phyloP scores from a whole-genome alignment of 2,113 vertebrate species.

The Eurystomus gularis region DNA sequence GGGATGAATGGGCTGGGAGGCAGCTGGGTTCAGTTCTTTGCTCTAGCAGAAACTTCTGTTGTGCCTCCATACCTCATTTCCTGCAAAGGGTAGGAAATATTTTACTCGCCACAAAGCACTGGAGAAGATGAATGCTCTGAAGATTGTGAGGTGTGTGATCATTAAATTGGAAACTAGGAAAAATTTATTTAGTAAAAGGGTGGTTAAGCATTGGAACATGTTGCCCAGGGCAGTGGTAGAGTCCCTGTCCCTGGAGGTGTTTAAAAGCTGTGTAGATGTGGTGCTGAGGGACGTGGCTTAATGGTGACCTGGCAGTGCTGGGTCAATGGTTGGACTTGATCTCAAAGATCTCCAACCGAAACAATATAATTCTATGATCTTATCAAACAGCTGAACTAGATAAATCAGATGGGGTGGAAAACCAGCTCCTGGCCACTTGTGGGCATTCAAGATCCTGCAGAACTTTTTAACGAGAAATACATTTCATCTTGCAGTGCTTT shows the following conservation, averaged over 20 bases:
- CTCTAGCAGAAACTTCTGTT: background rate
- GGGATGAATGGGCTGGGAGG: background rate
- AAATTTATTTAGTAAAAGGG: background rate
- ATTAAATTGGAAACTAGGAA: background rate
- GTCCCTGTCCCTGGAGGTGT: background rate
- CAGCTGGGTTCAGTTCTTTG: background rate
- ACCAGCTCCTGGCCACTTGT: background rate
- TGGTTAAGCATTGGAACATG: background rate
- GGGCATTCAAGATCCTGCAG: background rate
- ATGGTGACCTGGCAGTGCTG: background rate
- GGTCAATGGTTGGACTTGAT: too few species aligned
- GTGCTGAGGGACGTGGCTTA: background rate
- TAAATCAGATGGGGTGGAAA: background rate
- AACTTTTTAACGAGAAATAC: background rate
- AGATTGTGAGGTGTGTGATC: background rate
- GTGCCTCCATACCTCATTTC: background rate
- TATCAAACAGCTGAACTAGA: background rate
- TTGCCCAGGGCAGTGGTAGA: background rate
- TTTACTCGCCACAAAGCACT: fast-evolving
- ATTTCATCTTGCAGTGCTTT: background rate
- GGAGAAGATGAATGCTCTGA: background rate
- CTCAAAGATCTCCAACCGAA: background rate
- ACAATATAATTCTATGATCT: background rate
- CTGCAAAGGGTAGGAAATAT: background rate
- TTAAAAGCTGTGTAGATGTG: background rate